Percentiles rank a stretch among this genome's conserved stretches.
Conservation (phyloP, 2,888 invertebrate species). For the Imbricaverruca yamaguchii region DNA sequence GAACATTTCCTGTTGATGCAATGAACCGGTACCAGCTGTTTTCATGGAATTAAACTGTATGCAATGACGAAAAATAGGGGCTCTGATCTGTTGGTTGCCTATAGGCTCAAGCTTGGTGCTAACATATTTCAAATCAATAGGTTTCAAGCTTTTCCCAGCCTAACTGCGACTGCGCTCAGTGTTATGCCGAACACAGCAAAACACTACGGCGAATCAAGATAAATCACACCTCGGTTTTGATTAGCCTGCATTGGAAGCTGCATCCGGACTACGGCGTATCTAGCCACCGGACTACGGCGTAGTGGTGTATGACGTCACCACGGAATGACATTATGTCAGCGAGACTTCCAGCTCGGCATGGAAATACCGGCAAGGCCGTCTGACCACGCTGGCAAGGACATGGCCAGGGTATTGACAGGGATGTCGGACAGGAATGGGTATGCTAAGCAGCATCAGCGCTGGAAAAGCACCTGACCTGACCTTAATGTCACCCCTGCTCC, state of each 20-base stretch:
- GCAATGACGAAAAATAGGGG: not conserved
- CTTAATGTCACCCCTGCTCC: too few species aligned
- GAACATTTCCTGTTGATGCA: not conserved
- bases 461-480: too few species aligned
- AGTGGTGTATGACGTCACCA: too few species aligned
- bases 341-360: too few species aligned
- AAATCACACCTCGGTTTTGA: not conserved
- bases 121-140: not conserved
- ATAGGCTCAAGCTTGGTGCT: not conserved
- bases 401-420: too few species aligned
- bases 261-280: too few species aligned
- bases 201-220: not conserved
- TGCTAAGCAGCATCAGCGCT: too few species aligned
- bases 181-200: conserved; percentile 1
- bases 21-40: not conserved
- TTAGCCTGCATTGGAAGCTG: not conserved
- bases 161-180: not conserved
- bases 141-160: not conserved
- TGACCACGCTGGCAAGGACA: too few species aligned
- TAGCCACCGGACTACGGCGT: too few species aligned
- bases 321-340: too few species aligned
- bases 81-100: not conserved
- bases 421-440: too few species aligned
- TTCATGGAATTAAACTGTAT: not conserved
- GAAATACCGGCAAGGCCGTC: too few species aligned